phyloP scores from a whole-genome alignment of 2,888 invertebrate genomes.

The Meganola albula region DNA sequence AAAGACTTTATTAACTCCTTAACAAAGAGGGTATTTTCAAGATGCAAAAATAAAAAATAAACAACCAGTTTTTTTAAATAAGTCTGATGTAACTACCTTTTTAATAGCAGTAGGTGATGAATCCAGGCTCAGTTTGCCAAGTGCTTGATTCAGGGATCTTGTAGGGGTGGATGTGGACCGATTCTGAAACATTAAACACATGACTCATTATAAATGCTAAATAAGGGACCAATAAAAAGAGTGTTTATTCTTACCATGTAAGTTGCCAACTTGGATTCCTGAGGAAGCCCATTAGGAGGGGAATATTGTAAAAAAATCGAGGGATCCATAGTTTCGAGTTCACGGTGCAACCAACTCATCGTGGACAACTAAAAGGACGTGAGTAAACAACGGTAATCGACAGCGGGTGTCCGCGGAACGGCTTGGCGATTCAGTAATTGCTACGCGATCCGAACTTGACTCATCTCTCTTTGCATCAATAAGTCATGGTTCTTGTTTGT shows the following conservation, averaged over 20 bases:
- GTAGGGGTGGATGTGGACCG: constrained; percentile 52
- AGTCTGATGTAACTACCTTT: constrained; percentile 38
- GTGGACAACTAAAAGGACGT: constrained; percentile 15
- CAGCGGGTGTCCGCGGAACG: constrained; percentile 9
- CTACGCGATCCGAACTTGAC: constrained; percentile 21
- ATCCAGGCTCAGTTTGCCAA: constrained; percentile 53
- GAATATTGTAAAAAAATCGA: constrained; percentile 81
- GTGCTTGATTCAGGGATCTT: constrained; percentile 46
- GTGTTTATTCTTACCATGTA: constrained; percentile 81
- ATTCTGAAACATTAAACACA: constrained; percentile 44
- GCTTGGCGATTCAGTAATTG: constrained; percentile 16
- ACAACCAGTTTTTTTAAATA: background rate
- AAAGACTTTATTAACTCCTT: too few relatives aligned
- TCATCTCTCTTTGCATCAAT: constrained; percentile 27
- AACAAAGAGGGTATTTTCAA: too few relatives aligned
- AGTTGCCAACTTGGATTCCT: constrained; percentile 90
- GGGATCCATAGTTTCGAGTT: constrained; percentile 81
- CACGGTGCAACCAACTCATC: constrained; percentile 35
- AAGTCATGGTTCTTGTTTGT: constrained; percentile 31
- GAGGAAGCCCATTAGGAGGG: constrained; percentile 85
- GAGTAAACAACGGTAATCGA: constrained; percentile 15
- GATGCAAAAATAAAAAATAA: background rate
- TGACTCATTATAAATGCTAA: constrained; percentile 9
- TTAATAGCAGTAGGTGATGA: constrained; percentile 50
- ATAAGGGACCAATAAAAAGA: constrained; percentile 4